Evolutionary conservation across 2,888 invertebrate genomes (phyloP).

Genomic region (Amiota minor): DNA sequence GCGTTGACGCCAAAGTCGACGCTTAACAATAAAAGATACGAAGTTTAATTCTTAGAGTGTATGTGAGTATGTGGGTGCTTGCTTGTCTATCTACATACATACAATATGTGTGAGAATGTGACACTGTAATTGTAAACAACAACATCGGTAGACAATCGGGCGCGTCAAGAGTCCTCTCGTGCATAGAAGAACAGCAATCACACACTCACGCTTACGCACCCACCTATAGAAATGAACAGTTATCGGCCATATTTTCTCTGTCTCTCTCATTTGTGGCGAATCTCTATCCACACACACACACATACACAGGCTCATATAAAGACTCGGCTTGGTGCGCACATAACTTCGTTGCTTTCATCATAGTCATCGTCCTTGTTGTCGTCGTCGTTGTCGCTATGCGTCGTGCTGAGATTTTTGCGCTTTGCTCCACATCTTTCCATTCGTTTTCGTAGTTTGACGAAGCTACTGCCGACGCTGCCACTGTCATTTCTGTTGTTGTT

Average conservation of each 20-base stretch:
- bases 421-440: slow-evolving; percentile 16
- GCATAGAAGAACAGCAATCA: background rate
- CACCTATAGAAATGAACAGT: background rate
- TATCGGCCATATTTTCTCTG: slow-evolving; percentile 9
- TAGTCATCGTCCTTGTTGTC: background rate
- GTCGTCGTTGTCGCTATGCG: slow-evolving; percentile 7
- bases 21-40: slow-evolving; percentile 30
- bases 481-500: slow-evolving; percentile 30
- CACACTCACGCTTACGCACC: slow-evolving; percentile 7
- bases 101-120: slow-evolving; percentile 34
- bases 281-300: slow-evolving; percentile 15
- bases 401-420: slow-evolving; percentile 15
- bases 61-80: too few relatives aligned
- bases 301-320: background rate
- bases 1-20: background rate
- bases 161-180: slow-evolving; percentile 20
- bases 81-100: too few relatives aligned
- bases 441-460: slow-evolving; percentile 7
- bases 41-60: too few relatives aligned
- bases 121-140: slow-evolving; percentile 56
- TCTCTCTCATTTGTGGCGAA: slow-evolving; percentile 34
- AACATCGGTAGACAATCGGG: slow-evolving; percentile 39
- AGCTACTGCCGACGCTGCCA: slow-evolving; percentile 11
- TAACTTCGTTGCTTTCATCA: background rate
- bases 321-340: slow-evolving; percentile 4